Conservation (phyloP, 2,113 vertebrate species). For the Hemicordylus capensis region DNA sequence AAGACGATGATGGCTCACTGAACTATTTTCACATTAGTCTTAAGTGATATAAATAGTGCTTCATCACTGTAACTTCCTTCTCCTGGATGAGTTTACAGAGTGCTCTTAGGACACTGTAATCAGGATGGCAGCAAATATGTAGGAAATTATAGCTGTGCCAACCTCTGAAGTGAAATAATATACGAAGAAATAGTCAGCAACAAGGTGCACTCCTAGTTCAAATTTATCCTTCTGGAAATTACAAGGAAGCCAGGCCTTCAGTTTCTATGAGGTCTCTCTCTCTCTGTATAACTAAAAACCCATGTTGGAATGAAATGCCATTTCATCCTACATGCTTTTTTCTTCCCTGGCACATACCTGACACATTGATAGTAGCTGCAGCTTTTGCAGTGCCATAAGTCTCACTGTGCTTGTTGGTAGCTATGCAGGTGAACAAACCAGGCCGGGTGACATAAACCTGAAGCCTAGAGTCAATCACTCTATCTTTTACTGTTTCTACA, state of each 20-base stretch:
- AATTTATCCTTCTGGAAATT: neutral
- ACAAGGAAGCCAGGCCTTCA: neutral
- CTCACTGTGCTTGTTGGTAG: slow-evolving; percentile 92
- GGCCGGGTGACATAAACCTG: slow-evolving; percentile 87
- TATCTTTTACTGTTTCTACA: slow-evolving; percentile 86
- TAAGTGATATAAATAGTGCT: slow-evolving; percentile 47
- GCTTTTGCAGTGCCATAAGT: slow-evolving; percentile 91
- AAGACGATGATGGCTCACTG: neutral
- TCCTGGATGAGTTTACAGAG: slow-evolving; percentile 62
- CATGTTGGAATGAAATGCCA: neutral
- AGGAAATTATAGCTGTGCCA: slow-evolving; percentile 49
- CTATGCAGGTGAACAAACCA: slow-evolving; percentile 92
- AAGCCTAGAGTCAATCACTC: slow-evolving; percentile 87
- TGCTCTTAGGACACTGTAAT: slow-evolving; percentile 56
- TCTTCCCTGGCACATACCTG: slow-evolving; percentile 76
- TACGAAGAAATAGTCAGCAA: slow-evolving; percentile 45
- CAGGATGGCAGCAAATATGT: slow-evolving; percentile 35
- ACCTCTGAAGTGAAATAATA: slow-evolving; percentile 33
- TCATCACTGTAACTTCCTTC: slow-evolving; percentile 43
- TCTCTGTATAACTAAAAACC: neutral
- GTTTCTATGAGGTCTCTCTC: neutral
- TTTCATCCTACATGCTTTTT: neutral
- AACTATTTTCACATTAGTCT: slow-evolving; percentile 66
- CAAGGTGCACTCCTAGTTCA: slow-evolving; percentile 10
- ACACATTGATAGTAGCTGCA: slow-evolving; percentile 86